phyloP scores from a whole-genome alignment of 2,888 invertebrate genomes.

The Heliconius aoede region DNA sequence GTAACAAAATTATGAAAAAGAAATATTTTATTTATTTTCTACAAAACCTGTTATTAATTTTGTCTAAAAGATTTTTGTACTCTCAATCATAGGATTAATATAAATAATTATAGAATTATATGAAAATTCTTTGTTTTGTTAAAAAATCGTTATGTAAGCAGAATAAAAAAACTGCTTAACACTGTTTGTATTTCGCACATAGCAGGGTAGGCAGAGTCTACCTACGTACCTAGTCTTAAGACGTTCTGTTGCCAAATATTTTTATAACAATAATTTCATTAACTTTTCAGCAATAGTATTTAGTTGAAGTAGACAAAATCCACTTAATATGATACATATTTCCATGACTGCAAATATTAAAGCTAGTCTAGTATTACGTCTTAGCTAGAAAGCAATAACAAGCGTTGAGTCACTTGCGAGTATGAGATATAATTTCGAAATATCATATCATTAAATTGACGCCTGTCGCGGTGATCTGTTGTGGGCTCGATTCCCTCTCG shows the following conservation, averaged over 20 bases:
- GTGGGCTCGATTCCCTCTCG: too few relatives aligned
- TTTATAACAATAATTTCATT: not conserved
- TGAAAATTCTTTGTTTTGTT: not conserved
- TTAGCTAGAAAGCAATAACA: constrained; percentile 6
- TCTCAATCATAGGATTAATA: too few relatives aligned
- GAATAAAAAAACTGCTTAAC: too few relatives aligned
- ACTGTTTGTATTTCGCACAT: too few relatives aligned
- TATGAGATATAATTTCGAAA: not conserved
- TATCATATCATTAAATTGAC: too few relatives aligned
- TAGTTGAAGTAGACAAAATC: not conserved
- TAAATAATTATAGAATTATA: not conserved
- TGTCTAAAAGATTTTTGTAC: not conserved
- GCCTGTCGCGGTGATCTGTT: too few relatives aligned
- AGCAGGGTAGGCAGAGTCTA: too few relatives aligned
- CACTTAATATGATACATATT: constrained; percentile 1
- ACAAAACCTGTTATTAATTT: not conserved
- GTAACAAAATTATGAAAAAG: not conserved
- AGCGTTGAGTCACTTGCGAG: not conserved
- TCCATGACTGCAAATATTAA: not conserved
- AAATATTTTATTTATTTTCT: not conserved
- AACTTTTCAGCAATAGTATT: not conserved
- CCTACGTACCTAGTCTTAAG: too few relatives aligned
- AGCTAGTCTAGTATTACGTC: not conserved
- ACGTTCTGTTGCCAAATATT: too few relatives aligned
- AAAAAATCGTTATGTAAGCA: not conserved